phyloP scores from a whole-genome alignment of 2,797 vertebrate genomes.

The Eospalax fontanierii region DNA sequence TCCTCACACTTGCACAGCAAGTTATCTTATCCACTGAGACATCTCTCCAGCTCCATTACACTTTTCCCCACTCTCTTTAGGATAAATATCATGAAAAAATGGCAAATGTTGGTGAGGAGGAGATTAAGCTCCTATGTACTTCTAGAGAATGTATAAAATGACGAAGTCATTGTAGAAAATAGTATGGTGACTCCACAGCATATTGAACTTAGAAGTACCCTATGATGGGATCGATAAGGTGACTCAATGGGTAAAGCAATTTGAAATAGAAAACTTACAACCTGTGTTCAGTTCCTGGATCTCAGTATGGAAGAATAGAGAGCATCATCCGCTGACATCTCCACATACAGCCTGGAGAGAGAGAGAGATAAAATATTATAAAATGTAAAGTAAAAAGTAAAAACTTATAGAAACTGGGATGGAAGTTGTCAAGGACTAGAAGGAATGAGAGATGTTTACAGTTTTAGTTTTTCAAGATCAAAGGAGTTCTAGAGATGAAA shows the following conservation, averaged over 20 bases:
- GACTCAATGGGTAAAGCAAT: background rate
- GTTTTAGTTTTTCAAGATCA: background rate
- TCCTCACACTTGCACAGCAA: background rate
- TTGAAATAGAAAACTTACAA: background rate
- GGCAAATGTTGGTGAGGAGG: background rate
- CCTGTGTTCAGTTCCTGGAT: background rate
- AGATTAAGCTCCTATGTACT: background rate
- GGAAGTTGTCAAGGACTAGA: fast-evolving
- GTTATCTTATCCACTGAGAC: background rate
- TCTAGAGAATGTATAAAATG: background rate
- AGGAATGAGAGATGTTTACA: fast-evolving
- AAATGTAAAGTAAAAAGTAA: too few species aligned
- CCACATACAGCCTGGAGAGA: background rate
- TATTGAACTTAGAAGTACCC: background rate
- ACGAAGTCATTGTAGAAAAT: background rate
- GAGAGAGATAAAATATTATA: too few species aligned
- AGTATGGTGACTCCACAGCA: fast-evolving
- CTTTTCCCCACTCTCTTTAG: background rate
- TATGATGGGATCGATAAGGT: too few species aligned
- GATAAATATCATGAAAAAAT: background rate
- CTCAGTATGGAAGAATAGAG: background rate
- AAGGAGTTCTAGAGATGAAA: background rate
- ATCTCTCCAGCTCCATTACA: background rate
- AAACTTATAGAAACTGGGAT: too few species aligned
- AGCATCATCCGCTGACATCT: background rate